Percentiles rank a stretch among this genome's conserved stretches.
phyloP scores from a whole-genome alignment of 2,888 invertebrate genomes.

The Xylophagus ater region DNA sequence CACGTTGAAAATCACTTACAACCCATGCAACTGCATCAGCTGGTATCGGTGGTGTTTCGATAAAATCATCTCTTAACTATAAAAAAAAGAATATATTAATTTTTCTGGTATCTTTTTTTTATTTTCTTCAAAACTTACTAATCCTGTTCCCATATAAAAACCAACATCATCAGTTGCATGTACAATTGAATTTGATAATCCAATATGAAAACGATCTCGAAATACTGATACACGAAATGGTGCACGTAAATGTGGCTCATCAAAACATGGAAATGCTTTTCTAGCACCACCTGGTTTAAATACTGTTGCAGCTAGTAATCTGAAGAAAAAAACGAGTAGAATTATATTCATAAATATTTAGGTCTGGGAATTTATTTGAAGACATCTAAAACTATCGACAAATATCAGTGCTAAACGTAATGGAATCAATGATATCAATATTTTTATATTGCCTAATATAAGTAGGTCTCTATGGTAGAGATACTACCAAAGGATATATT shows the following conservation, averaged over 20 bases:
- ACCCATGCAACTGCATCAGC: constrained; percentile 40
- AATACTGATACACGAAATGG: constrained; percentile 67
- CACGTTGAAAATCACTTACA: constrained; percentile 38
- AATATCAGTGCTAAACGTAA: no score
- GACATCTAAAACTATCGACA: no score
- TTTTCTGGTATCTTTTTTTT: no score
- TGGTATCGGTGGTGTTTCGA: constrained; percentile 38
- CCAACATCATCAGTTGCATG: constrained; percentile 60
- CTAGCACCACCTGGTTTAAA: constrained; percentile 67
- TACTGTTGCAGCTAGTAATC: constrained; percentile 67
- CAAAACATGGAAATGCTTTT: constrained; percentile 70
- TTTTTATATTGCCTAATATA: no score
- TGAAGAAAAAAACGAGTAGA: constrained; percentile 19
- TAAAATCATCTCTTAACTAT: constrained; percentile 59
- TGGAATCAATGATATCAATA: no score
- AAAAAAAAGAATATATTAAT: constrained; percentile 10
- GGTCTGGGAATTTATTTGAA: no score
- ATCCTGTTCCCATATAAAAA: constrained; percentile 65
- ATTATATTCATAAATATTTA: no score
- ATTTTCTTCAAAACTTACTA: no score
- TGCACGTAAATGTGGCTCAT: constrained; percentile 69
- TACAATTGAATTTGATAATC: constrained; percentile 64
- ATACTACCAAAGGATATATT: no score
- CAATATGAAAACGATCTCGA: constrained; percentile 64
- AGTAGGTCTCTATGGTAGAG: no score